Percentiles rank a stretch among this genome's conserved stretches.
Evolutionary conservation across 37 sponge, comb jelly and placozoan species (phyloP).

Genomic region (Aplysina aerophoba): DNA sequence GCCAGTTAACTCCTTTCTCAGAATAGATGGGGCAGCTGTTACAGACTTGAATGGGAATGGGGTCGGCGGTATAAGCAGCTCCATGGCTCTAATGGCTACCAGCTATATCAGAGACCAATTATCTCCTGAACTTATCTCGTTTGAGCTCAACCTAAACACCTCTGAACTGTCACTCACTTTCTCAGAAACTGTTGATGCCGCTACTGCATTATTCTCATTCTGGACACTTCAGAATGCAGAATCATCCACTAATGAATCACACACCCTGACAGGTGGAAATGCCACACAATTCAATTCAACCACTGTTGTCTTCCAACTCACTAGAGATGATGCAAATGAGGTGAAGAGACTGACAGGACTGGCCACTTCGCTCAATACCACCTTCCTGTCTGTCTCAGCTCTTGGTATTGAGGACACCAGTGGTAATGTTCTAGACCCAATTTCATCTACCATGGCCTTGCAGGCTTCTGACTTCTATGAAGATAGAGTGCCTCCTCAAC

Average conservation of each 20-base stretch:
- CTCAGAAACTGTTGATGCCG: conserved; percentile 79
- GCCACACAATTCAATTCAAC: conserved; percentile 46
- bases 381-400: conserved; percentile 54
- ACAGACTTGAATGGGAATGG: conserved; percentile 72
- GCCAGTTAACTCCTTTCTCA: conserved; percentile 47
- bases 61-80: not conserved
- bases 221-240: conserved; percentile 42
- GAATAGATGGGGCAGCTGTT: conserved; percentile 35
- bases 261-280: conserved; percentile 34
- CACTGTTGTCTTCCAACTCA: conserved; percentile 52
- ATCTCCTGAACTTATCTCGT: conserved; percentile 49
- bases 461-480: conserved; percentile 27
- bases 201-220: conserved; percentile 41
- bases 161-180: conserved; percentile 75
- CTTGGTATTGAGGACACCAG: conserved; percentile 51
- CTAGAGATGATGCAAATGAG: conserved; percentile 64
- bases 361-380: conserved; percentile 68
- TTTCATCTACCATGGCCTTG: conserved; percentile 43
- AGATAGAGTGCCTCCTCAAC: conserved; percentile 65
- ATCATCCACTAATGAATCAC: conserved; percentile 27
- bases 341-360: conserved; percentile 57
- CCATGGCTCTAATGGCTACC: conserved; percentile 55
- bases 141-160: conserved; percentile 69
- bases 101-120: conserved; percentile 42
- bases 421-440: conserved; percentile 49